These are phyloP conservation scores for Etheostoma spectabile DNA, from an alignment of 2,113 vertebrate species.

Conservation along the genomic window DNA sequence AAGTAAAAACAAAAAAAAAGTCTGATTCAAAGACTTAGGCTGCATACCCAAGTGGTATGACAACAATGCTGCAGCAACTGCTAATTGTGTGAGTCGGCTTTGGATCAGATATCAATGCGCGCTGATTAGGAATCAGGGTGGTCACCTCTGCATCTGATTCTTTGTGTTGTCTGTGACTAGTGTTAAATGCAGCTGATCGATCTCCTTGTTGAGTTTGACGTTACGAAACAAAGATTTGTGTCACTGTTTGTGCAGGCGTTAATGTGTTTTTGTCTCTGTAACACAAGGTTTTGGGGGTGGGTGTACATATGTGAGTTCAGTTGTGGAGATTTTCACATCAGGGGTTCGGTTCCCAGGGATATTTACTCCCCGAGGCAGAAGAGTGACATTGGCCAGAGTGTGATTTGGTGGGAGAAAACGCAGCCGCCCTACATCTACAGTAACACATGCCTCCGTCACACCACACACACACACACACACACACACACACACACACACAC, in stretches of 20 bases:
- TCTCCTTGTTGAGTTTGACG: neutral
- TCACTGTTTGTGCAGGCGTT: neutral
- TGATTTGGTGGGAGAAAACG: slow-evolving; percentile 74
- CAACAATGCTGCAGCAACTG: slow-evolving; percentile 31
- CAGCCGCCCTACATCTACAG: no score
- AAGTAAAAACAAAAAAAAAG: slow-evolving; percentile 12
- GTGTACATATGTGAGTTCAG: neutral
- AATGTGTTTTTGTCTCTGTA: slow-evolving; percentile 4
- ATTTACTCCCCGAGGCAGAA: slow-evolving; percentile 70
- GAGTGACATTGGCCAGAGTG: slow-evolving; percentile 82
- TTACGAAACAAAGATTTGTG: slow-evolving; percentile 1
- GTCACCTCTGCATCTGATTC: slow-evolving; percentile 30
- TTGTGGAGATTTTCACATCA: slow-evolving; percentile 58
- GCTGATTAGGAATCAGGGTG: slow-evolving; percentile 31
- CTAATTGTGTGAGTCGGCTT: slow-evolving; percentile 38
- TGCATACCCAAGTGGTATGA: slow-evolving; percentile 20
- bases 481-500: slow-evolving; percentile 7
- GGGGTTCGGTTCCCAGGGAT: slow-evolving; percentile 79
- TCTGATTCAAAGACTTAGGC: slow-evolving; percentile 42
- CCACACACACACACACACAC: slow-evolving; percentile 21
- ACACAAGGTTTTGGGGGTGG: neutral
- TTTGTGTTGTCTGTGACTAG: slow-evolving; percentile 12
- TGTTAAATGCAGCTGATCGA: neutral
- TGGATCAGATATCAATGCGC: slow-evolving; percentile 28
- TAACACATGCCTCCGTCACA: no score